These are phyloP conservation scores for Corythoichthys intestinalis DNA, from an alignment of 2,113 vertebrate species.

Conservation along the genomic window DNA sequence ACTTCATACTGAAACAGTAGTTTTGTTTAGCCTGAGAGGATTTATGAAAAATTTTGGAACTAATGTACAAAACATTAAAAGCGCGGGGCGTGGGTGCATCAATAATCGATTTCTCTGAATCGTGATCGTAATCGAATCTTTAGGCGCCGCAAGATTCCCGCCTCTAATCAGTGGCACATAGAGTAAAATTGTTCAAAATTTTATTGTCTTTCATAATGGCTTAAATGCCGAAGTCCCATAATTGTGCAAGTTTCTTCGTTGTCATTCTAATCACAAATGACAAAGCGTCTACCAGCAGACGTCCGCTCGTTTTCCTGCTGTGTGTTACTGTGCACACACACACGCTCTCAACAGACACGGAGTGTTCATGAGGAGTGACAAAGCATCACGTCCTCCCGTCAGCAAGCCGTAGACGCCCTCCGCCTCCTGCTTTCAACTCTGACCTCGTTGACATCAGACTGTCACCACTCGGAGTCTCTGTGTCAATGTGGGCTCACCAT, in stretches of 20 bases:
- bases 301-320: conserved; percentile 35
- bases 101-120: no score
- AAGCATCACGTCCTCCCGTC: conserved; percentile 55
- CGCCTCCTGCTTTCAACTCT: conserved; percentile 49
- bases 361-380: conserved; percentile 51
- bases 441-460: conserved; percentile 70
- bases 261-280: not conserved
- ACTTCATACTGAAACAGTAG: no score
- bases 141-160: no score
- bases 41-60: no score
- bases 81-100: no score
- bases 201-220: not conserved
- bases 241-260: conserved; percentile 1
- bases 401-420: conserved; percentile 45
- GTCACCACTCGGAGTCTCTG: conserved; percentile 42
- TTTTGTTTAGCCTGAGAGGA: no score
- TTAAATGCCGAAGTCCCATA: not conserved
- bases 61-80: no score
- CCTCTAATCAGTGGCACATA: no score
- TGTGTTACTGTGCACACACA: conserved; percentile 16
- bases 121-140: no score
- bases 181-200: no score
- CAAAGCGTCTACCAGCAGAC: not conserved
- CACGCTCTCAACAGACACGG: conserved; percentile 14
- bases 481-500: conserved; percentile 18